Percentiles rank a stretch among this genome's conserved stretches.
Evolutionary conservation across 2,797 vertebrate genomes (phyloP).

Genomic region (Antennarius maculatus): DNA sequence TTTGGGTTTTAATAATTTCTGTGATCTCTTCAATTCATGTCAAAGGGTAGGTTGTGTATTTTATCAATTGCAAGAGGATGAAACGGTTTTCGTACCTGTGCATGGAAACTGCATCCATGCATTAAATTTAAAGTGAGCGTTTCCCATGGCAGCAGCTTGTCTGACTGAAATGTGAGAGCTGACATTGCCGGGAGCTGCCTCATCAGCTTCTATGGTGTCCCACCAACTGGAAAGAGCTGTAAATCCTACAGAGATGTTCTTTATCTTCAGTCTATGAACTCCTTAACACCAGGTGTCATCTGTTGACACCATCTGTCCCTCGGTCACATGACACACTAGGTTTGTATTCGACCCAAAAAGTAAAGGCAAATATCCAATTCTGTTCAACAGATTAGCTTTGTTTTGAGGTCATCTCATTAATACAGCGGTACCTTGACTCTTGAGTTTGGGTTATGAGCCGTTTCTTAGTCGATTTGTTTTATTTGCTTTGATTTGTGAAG

Average conservation of each 20-base stretch:
- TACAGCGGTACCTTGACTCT: too few species aligned
- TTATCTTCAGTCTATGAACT: too few species aligned
- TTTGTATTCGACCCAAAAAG: too few species aligned
- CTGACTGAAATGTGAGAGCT: slow-evolving; percentile 12
- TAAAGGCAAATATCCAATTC: too few species aligned
- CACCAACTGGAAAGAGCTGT: slow-evolving; percentile 10
- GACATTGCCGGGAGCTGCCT: slow-evolving; percentile 1
- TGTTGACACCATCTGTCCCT: too few species aligned
- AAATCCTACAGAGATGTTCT: background rate
- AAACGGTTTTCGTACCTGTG: background rate
- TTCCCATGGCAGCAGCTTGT: background rate
- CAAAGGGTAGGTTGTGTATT: background rate
- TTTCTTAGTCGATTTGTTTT: too few species aligned
- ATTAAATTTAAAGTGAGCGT: background rate
- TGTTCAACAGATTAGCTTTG: too few species aligned
- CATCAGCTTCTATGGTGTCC: slow-evolving; percentile 2
- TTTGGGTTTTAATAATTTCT: background rate
- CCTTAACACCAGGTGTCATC: too few species aligned
- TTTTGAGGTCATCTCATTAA: too few species aligned
- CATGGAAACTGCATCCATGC: background rate
- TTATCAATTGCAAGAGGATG: background rate
- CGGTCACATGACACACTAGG: too few species aligned
- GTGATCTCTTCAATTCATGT: background rate
- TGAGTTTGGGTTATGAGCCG: too few species aligned
- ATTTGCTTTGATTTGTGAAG: too few species aligned